phyloP scores from a whole-genome alignment of 2,797 vertebrate genomes.

The Sebastes kiyomatsui region DNA sequence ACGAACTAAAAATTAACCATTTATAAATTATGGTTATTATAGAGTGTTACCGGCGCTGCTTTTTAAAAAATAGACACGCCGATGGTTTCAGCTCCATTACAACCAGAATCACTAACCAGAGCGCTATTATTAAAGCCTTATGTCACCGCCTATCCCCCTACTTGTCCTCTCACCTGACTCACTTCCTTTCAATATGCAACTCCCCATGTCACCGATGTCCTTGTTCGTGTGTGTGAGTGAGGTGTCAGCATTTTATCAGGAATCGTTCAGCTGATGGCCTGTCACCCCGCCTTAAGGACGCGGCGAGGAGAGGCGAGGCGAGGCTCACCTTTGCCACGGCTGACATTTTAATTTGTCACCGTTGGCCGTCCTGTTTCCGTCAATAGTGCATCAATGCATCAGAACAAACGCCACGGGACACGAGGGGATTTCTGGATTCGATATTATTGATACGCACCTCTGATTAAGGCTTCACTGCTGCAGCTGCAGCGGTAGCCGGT shows the following conservation, averaged over 20 bases:
- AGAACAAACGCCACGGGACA: conserved; percentile 70
- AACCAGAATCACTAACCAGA: conserved; percentile 3
- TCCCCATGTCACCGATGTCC: conserved; percentile 64
- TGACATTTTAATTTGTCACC: conserved; percentile 85
- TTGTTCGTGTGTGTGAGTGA: conserved; percentile 59
- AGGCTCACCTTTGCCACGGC: conserved; percentile 77
- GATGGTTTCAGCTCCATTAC: not conserved
- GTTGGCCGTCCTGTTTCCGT: conserved; percentile 67
- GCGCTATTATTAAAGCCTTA: conserved; percentile 39
- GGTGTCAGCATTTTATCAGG: conserved; percentile 77
- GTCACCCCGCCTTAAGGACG: conserved; percentile 73
- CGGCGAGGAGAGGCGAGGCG: conserved; percentile 49
- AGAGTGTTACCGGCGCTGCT: not conserved
- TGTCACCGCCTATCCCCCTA: conserved; percentile 37
- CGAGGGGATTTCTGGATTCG: conserved; percentile 66
- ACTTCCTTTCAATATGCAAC: conserved; percentile 55
- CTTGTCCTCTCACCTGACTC: conserved; percentile 48
- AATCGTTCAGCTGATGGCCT: conserved; percentile 71
- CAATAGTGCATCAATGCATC: conserved; percentile 79
- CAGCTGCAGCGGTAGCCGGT: conserved; percentile 21
- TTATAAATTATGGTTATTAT: no score
- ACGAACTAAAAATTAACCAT: no score
- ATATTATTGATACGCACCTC: conserved; percentile 70
- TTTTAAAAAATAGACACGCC: not conserved
- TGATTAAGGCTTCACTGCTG: conserved; percentile 68